These are phyloP conservation scores for Ferrisia virgata DNA, from an alignment of 2,888 invertebrate genomes.

Conservation along the genomic window DNA sequence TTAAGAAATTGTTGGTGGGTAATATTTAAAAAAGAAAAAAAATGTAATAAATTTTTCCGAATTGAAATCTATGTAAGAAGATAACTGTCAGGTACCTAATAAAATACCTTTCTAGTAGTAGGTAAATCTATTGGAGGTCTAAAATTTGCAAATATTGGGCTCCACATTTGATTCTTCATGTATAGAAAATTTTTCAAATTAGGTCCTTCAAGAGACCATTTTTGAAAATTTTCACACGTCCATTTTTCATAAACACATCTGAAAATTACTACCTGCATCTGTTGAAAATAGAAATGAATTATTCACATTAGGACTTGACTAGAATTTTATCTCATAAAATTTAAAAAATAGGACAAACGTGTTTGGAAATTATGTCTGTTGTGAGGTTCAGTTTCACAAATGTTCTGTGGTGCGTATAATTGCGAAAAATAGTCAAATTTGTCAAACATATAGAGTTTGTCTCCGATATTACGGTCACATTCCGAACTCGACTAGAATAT, in stretches of 20 bases:
- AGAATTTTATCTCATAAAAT: too few relatives aligned
- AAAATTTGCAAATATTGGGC: not conserved
- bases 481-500: not conserved
- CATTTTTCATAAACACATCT: not conserved
- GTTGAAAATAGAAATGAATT: too few relatives aligned
- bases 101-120: not conserved
- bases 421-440: not conserved
- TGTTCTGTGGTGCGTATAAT: not conserved
- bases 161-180: conserved; percentile 13
- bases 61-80: too few relatives aligned
- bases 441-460: not conserved
- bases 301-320: too few relatives aligned
- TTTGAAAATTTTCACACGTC: not conserved
- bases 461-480: not conserved
- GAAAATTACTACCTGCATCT: not conserved
- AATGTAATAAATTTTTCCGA: too few relatives aligned
- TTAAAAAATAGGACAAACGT: not conserved
- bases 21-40: too few relatives aligned
- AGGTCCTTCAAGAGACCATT: not conserved
- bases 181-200: not conserved
- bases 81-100: too few relatives aligned
- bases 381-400: not conserved
- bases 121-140: not conserved
- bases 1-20: too few relatives aligned
- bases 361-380: not conserved